Percentiles rank a stretch among this genome's conserved stretches.
These are phyloP conservation scores for Microtus montanus DNA, from an alignment of 2,113 vertebrate genomes.

Conservation along the genomic window DNA sequence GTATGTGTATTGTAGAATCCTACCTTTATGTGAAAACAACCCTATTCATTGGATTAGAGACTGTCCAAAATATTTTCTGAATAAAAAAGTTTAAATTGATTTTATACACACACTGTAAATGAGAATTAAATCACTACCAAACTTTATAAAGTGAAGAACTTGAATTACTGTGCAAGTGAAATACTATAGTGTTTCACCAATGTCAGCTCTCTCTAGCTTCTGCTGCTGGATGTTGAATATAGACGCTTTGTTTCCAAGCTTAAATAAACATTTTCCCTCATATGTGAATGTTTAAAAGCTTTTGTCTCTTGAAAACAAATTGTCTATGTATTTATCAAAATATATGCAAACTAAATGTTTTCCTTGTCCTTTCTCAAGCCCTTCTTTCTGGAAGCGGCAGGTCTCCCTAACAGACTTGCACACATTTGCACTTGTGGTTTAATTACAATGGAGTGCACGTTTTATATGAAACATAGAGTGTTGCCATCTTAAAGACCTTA, in stretches of 20 bases:
- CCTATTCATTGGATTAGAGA: neutral
- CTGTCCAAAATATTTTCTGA: conserved; percentile 33
- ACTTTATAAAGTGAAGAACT: conserved; percentile 34
- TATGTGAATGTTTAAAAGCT: conserved; percentile 36
- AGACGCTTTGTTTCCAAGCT: conserved; percentile 37
- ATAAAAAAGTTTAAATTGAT: conserved; percentile 25
- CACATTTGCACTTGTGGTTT: neutral
- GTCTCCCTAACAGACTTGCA: neutral
- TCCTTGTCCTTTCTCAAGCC: neutral
- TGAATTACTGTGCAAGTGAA: conserved; percentile 36
- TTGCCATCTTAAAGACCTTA: neutral
- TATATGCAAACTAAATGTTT: conserved; percentile 12
- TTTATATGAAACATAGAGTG: neutral
- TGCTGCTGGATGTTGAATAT: neutral
- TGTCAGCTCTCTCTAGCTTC: neutral
- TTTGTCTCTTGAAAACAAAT: conserved; percentile 10
- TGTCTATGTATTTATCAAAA: neutral
- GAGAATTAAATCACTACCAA: conserved; percentile 38
- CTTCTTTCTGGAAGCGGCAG: neutral
- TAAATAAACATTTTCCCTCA: conserved; percentile 22
- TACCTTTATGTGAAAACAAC: conserved; percentile 1
- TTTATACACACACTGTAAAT: neutral
- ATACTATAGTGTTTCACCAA: neutral
- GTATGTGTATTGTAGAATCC: neutral
- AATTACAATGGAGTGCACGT: neutral